Base-by-base conservation (phyloP, 2,888 invertebrate species). In the Erebia palarica region DNA sequence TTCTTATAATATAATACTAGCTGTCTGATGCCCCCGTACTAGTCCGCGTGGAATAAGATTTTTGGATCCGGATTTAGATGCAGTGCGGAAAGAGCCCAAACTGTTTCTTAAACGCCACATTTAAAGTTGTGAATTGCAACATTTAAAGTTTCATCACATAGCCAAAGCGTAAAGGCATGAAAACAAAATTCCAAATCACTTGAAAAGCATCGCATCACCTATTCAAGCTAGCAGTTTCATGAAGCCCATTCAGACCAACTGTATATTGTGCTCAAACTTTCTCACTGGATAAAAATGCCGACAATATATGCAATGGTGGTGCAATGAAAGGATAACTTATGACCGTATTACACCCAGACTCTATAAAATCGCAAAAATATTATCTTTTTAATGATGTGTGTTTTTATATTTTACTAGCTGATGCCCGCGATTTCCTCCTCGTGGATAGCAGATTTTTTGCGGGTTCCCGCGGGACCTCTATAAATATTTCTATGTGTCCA, bases 221-320 rank as follows among this genome's bases (percentile, higher is more conserved):
- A 63, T 70, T 70, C 70, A 70, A 67, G 59, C 67, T 63, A 13
- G 36, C 60, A 49, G 66, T 70, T 70, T 70, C 51, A 57, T 63
- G 70, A 57, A 66, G 61, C 27, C 66, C 55, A 70, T 70, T 66
- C 27, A 66, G 59, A 53, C 66, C 58, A n/a, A 49, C 66, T 66
- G 66, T 58, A 49, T 66, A 66, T 66, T 67, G 58, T 67, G 58
- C 59, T 68, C 68, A 16, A 68, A 71, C 65, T 71, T 71, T 68
- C 27, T 59, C 71, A 53, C 68, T 71, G 65, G 59, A 68, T 71
- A 68, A 71, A 71, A 71, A 71, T 68, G 27, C 68, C 47, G 59
- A 65, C 71, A n/a, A n/a, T n/a, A 71, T 64, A 60, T 53, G 16
- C 70, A 70, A 21, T 3, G 67, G 42, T 18, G 58, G 57, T 47